Percentiles rank a stretch among this genome's conserved stretches.
Conservation (phyloP, 1,140 invertebrate genomes). For the Drosophila santomea region DNA sequence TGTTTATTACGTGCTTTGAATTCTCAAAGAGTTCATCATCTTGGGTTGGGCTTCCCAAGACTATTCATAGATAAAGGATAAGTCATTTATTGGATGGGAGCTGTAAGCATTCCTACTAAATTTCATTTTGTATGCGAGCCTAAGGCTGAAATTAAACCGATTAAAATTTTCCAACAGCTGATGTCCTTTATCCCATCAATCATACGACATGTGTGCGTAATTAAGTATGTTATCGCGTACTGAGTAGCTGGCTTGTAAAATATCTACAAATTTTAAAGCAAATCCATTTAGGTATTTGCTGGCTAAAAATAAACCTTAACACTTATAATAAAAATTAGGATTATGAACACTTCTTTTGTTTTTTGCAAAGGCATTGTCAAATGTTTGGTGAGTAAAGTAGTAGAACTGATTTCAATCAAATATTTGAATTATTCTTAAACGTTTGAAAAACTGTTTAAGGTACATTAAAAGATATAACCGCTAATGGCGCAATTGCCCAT, state of each 20-base stretch:
- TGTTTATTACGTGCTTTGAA: conserved; percentile 74
- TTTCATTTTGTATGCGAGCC: background rate
- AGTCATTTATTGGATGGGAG: conserved; percentile 42
- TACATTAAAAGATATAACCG: background rate
- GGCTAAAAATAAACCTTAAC: too few species aligned
- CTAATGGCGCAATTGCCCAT: conserved; percentile 5
- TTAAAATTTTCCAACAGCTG: conserved; percentile 30
- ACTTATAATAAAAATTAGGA: background rate
- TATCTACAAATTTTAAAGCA: background rate
- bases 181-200: conserved; percentile 40
- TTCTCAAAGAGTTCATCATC: conserved; percentile 31
- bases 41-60: conserved; percentile 20
- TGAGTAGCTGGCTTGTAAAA: conserved; percentile 20
- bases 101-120: conserved; percentile 5
- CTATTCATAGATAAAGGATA: conserved; percentile 45
- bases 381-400: background rate
- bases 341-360: too few species aligned
- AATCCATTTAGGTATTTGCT: too few species aligned
- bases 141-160: conserved; percentile 29
- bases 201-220: conserved; percentile 53
- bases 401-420: too few species aligned
- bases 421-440: too few species aligned
- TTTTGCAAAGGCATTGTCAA: background rate
- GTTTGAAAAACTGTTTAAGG: too few species aligned
- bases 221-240: conserved; percentile 10